Evolutionary conservation across 2,888 invertebrate species (phyloP), one percentile per base, ranked within the genome.

Genomic region (Salpingus planirostris): DNA sequence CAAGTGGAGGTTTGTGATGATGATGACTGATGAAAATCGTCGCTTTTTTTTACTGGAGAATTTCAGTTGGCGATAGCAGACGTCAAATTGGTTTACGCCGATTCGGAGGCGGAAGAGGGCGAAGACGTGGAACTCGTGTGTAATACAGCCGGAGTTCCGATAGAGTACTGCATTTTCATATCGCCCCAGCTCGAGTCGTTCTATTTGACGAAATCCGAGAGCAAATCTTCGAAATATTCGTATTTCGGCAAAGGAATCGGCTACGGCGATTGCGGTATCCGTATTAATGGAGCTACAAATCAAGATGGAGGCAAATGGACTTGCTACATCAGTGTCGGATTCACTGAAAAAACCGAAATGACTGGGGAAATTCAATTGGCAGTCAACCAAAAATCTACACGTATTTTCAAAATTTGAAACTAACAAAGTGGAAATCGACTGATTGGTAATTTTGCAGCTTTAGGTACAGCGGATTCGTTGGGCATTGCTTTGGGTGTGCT

Each of bases 251-350:
- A 11, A 13, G 44, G 44, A 3, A 27, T 42, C 8, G 42, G 37
- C 24, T 37, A 33, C 24, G 44, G 44, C 5, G 44, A 44, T 4
- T 44, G 44, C 14, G 44, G 42, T 3, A 33, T 44, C 13, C 13
- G 28, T 27, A 37, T 44, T n/a, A n/a, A 11, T 8, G 33, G 32
- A n/a, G 33, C 34, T 3, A 11, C 26, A 8, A 7, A 3, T 6
- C 6, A 13, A 3, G 26, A 42, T 12, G 12, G 6, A 8, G 44
- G 44, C 2, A 6, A 2, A 13, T 44, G 44, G 44, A 37, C 26
- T 11, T 44, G 44, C 15, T 29, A 38, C 12, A 33, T 38, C 4
- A 15, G 29, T 21, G 21, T 38, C n/a, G n/a, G n/a, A n/a, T n/a
- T n/a, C n/a, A n/a, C n/a, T n/a, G n/a, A n/a, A 4, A 31, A 31